phyloP scores from a whole-genome alignment of 2,113 vertebrate species.

The Aleadryas rufinucha region DNA sequence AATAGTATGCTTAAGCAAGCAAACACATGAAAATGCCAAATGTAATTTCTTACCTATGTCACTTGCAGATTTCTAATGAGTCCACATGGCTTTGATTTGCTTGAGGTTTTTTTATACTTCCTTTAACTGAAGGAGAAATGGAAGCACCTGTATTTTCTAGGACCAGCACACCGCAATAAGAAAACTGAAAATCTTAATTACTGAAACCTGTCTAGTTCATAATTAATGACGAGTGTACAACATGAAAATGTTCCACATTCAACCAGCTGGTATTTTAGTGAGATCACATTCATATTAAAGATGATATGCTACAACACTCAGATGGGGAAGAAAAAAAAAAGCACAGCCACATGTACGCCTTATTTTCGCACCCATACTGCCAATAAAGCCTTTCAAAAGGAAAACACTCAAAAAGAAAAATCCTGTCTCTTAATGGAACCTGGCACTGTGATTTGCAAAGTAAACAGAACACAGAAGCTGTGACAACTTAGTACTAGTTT shows the following conservation, averaged over 20 bases:
- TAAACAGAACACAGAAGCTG: background rate
- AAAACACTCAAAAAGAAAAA: background rate
- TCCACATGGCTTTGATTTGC: background rate
- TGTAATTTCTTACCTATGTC: background rate
- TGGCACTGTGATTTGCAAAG: background rate
- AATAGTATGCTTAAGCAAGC: background rate
- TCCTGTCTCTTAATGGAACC: background rate
- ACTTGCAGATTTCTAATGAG: background rate
- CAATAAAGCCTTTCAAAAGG: background rate
- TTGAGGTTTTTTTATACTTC: background rate
- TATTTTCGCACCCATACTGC: background rate
- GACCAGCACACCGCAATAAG: background rate
- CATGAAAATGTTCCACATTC: background rate
- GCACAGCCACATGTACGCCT: background rate
- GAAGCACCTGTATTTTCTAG: background rate
- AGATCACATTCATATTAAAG: background rate
- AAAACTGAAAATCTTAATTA: background rate
- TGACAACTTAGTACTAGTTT: background rate
- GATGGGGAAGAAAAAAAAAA: background rate
- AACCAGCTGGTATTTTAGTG: background rate
- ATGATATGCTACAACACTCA: background rate
- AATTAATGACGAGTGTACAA: background rate
- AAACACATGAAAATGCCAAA: background rate
- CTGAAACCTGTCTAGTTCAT: background rate
- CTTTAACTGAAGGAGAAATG: background rate